Percentiles rank a stretch among this genome's conserved stretches.
These are phyloP conservation scores for Lagodon rhomboides DNA, from an alignment of 2,797 vertebrate genomes.

Conservation along the genomic window DNA sequence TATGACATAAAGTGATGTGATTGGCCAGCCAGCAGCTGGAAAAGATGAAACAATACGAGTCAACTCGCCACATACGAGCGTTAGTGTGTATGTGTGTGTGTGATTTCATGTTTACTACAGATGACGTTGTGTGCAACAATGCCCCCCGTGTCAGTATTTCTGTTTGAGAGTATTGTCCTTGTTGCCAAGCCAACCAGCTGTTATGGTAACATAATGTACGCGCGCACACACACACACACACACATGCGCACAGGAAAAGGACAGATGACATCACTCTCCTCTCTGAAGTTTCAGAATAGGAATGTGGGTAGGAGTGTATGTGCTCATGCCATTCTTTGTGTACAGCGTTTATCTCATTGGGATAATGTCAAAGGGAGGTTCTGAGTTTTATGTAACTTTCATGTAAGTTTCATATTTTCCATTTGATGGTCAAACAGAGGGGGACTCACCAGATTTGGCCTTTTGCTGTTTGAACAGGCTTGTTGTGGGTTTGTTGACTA, in stretches of 20 bases:
- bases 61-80: not conserved
- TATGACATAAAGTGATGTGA: slow-evolving; percentile 12
- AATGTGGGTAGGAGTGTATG: slow-evolving; percentile 58
- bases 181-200: slow-evolving; percentile 83
- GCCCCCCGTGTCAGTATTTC: slow-evolving; percentile 61
- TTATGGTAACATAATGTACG: slow-evolving; percentile 68
- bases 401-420: slow-evolving; percentile 15
- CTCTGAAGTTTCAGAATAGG: slow-evolving; percentile 54
- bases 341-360: slow-evolving; percentile 22
- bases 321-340: not conserved
- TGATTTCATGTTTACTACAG: slow-evolving; percentile 49
- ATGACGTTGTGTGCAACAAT: slow-evolving; percentile 72
- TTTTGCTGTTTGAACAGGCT: not conserved
- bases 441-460: not conserved
- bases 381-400: slow-evolving; percentile 34
- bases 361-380: slow-evolving; percentile 40
- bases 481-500: not conserved
- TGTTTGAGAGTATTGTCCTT: slow-evolving; percentile 76
- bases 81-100: not conserved
- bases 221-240: not conserved
- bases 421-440: slow-evolving; percentile 5
- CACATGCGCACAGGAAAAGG: slow-evolving; percentile 49
- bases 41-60: not conserved
- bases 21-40: not conserved
- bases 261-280: slow-evolving; percentile 71